phyloP scores from a whole-genome alignment of 2,888 invertebrate species.

The Apamea epomidion region DNA sequence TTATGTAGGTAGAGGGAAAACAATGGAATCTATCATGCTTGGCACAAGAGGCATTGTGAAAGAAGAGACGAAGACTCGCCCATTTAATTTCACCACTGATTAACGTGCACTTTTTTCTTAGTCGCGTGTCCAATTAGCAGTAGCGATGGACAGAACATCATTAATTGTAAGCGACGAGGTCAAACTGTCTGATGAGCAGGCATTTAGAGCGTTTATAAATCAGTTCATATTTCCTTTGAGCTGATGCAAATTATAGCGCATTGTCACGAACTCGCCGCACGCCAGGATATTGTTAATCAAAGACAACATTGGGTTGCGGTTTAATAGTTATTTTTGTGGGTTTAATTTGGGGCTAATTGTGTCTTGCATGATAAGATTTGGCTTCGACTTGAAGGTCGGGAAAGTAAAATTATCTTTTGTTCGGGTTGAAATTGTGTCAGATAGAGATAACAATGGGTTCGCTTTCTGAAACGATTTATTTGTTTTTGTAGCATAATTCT shows the following conservation, averaged over 20 bases:
- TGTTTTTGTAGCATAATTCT: not conserved
- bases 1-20: not conserved
- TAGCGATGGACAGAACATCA: constrained; percentile 44
- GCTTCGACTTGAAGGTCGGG: constrained; percentile 3
- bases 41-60: not conserved
- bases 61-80: not conserved
- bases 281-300: constrained; percentile 38
- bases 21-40: not conserved
- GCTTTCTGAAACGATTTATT: not conserved
- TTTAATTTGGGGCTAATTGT: constrained; percentile 11
- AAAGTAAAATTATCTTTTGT: constrained; percentile 1
- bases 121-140: constrained; percentile 57
- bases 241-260: constrained; percentile 47
- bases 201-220: constrained; percentile 57
- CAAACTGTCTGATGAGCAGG: constrained; percentile 49
- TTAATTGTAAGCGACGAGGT: constrained; percentile 54
- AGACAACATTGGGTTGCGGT: constrained; percentile 28
- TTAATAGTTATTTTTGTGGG: constrained; percentile 18
- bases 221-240: constrained; percentile 58
- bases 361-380: constrained; percentile 4
- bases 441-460: not conserved
- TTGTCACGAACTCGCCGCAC: constrained; percentile 56
- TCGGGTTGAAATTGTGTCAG: not conserved
- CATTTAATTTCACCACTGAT: constrained; percentile 19
- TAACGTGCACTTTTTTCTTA: constrained; percentile 34